Percentiles rank a stretch among this genome's conserved stretches.
Conservation (phyloP, 92 coral and sea anemone species). For the Palythoa grandiflora region DNA sequence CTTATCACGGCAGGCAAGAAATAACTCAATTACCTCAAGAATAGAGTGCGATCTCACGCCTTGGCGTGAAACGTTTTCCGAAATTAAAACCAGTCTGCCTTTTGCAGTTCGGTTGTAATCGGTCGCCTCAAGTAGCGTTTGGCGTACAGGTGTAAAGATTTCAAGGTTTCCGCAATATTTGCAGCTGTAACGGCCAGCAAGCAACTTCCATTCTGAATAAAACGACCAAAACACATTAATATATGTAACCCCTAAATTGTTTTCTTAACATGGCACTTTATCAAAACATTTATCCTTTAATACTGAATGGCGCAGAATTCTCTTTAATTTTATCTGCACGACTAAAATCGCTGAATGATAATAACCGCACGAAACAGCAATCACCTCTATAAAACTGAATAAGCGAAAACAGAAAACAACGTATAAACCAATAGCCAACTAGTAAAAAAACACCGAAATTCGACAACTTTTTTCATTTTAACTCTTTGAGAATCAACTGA, state of each 20-base stretch:
- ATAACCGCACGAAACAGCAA: not conserved
- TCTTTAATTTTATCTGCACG: not conserved
- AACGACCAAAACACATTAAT: conserved; percentile 17
- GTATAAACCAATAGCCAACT: not conserved
- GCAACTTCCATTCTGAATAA: conserved; percentile 3
- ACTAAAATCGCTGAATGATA: not conserved
- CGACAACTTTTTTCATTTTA: too few relatives aligned
- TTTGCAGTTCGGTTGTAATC: not conserved
- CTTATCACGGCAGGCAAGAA: not conserved
- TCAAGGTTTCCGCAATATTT: not conserved
- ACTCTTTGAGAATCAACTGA: too few relatives aligned
- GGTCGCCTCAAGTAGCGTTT: not conserved
- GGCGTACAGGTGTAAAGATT: not conserved
- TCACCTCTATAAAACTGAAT: not conserved
- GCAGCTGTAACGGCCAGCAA: conserved; percentile 24
- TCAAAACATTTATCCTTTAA: conserved; percentile 18
- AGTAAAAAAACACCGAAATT: too few relatives aligned
- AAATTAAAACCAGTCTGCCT: conserved; percentile 28
- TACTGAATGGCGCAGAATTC: not conserved
- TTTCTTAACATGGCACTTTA: conserved; percentile 3
- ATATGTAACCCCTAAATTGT: not conserved
- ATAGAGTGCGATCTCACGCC: not conserved
- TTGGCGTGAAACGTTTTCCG: not conserved
- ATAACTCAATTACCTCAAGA: not conserved
- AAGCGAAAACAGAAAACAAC: conserved; percentile 4